Conservation (phyloP, 1,140 invertebrate genomes). For the Hyposmocoma kahamanoa region DNA sequence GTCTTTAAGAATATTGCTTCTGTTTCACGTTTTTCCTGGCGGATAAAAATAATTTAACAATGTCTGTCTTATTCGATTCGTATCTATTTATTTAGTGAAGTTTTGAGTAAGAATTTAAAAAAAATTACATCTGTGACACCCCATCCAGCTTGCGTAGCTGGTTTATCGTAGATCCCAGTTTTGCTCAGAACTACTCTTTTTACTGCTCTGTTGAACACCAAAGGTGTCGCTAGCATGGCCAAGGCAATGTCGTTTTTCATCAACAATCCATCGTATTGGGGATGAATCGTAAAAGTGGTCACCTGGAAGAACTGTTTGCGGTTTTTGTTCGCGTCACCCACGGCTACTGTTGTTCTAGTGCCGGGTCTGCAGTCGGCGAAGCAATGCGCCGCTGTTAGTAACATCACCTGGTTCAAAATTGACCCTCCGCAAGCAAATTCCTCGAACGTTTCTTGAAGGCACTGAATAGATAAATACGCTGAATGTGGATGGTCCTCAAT, state of each 20-base stretch:
- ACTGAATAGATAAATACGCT: not conserved
- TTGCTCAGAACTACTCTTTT: constrained; percentile 1
- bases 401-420: constrained; percentile 3
- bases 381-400: constrained; percentile 6
- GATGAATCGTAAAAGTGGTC: not conserved
- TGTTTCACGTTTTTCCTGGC: not conserved
- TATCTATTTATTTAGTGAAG: not conserved
- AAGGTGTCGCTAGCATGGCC: not conserved
- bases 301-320: not conserved
- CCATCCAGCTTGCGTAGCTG: constrained; percentile 3
- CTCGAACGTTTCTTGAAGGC: not conserved
- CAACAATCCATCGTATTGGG: not conserved
- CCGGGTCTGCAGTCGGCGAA: not conserved
- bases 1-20: not conserved
- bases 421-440: constrained; percentile 1
- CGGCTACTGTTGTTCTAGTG: not conserved
- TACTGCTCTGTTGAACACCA: not conserved
- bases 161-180: not conserved
- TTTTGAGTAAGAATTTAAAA: not conserved
- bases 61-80: not conserved
- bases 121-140: not conserved
- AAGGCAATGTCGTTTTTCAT: constrained; percentile 1
- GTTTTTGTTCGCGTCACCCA: not conserved
- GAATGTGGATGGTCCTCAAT: constrained; percentile 5
- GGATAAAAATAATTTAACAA: not conserved